Percentiles rank a stretch among this genome's conserved stretches.
Conservation (phyloP, 2,888 invertebrate genomes). For the Troides oblongomaculatus region DNA sequence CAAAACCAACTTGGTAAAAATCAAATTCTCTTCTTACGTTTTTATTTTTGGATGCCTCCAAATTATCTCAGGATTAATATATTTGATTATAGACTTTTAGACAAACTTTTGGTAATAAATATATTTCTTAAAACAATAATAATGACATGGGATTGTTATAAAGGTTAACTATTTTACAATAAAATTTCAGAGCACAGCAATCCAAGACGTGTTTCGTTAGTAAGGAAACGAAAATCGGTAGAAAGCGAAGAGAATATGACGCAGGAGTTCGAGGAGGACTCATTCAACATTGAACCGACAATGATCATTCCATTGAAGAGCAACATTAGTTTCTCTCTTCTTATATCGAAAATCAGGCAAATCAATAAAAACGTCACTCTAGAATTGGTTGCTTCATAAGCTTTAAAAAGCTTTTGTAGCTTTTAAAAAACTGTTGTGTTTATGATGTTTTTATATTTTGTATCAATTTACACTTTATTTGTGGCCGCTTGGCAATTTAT, state of each 20-base stretch:
- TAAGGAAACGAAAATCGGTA: conserved; percentile 8
- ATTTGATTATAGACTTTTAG: too few species aligned
- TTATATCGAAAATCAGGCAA: conserved; percentile 5
- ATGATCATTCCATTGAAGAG: conserved; percentile 8
- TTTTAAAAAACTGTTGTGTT: background rate
- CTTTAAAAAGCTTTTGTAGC: background rate
- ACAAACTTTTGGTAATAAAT: background rate
- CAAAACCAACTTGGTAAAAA: too few species aligned
- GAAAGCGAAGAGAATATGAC: background rate
- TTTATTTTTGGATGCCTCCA: too few species aligned
- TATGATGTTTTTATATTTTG: background rate
- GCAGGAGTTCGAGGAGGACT: background rate
- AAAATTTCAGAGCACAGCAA: background rate
- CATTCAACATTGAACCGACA: background rate
- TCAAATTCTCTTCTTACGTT: too few species aligned
- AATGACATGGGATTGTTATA: too few species aligned
- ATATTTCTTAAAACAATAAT: background rate
- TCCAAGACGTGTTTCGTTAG: conserved; percentile 2
- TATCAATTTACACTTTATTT: background rate
- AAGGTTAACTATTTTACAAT: too few species aligned
- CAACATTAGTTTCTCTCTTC: conserved; percentile 9
- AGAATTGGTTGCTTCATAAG: conserved; percentile 2
- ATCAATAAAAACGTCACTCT: conserved; percentile 9
- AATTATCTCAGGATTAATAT: too few species aligned
- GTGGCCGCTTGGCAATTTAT: too few species aligned